Conservation (phyloP, 2,797 vertebrate species). For the Spea hammondii region DNA sequence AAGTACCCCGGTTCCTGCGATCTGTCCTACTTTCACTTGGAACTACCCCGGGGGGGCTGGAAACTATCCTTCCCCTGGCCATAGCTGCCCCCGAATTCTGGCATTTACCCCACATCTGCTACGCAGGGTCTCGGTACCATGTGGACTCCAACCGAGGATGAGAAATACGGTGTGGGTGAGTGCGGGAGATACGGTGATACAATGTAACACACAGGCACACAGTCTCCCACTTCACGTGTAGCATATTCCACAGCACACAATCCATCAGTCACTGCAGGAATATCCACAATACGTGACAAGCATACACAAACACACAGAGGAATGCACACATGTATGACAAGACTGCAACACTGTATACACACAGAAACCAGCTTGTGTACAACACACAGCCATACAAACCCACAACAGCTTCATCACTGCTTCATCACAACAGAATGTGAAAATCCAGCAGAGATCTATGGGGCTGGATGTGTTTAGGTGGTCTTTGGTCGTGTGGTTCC, state of each 20-base stretch:
- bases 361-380: neutral
- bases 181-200: slow-evolving; percentile 47
- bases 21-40: slow-evolving; percentile 38
- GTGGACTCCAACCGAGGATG: slow-evolving; percentile 91
- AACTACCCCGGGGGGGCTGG: slow-evolving; percentile 50
- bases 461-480: too few species aligned
- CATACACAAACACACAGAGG: slow-evolving; percentile 27
- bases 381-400: neutral
- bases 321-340: slow-evolving; percentile 1
- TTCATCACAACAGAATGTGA: too few species aligned
- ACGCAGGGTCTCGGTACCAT: slow-evolving; percentile 65
- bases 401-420: neutral
- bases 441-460: too few species aligned
- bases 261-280: slow-evolving; percentile 20
- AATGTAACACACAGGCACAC: slow-evolving; percentile 3
- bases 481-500: neutral
- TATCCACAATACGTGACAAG: slow-evolving; percentile 29
- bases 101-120: slow-evolving; percentile 25
- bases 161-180: slow-evolving; percentile 94
- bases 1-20: neutral
- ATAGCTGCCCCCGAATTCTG: slow-evolving; percentile 1
- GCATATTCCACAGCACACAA: slow-evolving; percentile 17
- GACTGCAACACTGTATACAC: slow-evolving; percentile 2
- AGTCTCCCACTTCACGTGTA: neutral
- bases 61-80: slow-evolving; percentile 33